Conservation (phyloP, 37 sponge, comb jelly and placozoan genomes). For the Halichondria panicea region DNA sequence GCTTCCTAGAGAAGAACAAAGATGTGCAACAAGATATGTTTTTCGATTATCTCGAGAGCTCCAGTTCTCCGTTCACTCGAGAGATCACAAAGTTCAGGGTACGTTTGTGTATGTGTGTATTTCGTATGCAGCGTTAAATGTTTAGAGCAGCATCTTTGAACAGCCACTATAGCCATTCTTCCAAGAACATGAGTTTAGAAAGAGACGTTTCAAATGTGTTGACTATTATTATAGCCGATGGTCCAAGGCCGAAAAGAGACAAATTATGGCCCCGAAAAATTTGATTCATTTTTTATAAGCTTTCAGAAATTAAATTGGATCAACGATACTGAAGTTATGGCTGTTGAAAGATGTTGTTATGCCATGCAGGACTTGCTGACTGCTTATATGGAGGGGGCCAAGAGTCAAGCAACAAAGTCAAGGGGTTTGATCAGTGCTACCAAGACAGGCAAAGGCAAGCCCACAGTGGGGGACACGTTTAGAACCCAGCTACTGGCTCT, state of each 20-base stretch:
- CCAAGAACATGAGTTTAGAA: too few species aligned
- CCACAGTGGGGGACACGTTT: slow-evolving; percentile 92
- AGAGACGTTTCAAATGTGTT: too few species aligned
- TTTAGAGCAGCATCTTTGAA: too few species aligned
- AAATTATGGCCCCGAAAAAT: too few species aligned
- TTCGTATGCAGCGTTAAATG: too few species aligned
- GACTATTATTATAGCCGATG: too few species aligned
- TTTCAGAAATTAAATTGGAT: too few species aligned
- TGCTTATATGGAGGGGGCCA: slow-evolving; percentile 71
- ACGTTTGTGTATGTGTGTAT: slow-evolving; percentile 6
- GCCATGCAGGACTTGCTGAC: slow-evolving; percentile 68
- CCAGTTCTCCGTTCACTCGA: slow-evolving; percentile 60
- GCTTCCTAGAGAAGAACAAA: slow-evolving; percentile 95
- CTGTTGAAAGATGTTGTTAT: too few species aligned
- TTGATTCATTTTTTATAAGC: too few species aligned
- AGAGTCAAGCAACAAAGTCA: slow-evolving; percentile 55
- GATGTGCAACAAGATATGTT: slow-evolving; percentile 91
- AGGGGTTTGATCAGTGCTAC: slow-evolving; percentile 64
- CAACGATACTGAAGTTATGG: too few species aligned
- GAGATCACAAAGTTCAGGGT: slow-evolving; percentile 81
- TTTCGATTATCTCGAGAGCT: slow-evolving; percentile 82
- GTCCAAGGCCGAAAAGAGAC: too few species aligned
- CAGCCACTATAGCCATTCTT: too few species aligned
- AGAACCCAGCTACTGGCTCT: slow-evolving; percentile 86
- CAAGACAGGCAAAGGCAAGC: slow-evolving; percentile 81